These are phyloP conservation scores for Tupaia tana DNA, from an alignment of 2,113 vertebrate genomes.

Conservation along the genomic window DNA sequence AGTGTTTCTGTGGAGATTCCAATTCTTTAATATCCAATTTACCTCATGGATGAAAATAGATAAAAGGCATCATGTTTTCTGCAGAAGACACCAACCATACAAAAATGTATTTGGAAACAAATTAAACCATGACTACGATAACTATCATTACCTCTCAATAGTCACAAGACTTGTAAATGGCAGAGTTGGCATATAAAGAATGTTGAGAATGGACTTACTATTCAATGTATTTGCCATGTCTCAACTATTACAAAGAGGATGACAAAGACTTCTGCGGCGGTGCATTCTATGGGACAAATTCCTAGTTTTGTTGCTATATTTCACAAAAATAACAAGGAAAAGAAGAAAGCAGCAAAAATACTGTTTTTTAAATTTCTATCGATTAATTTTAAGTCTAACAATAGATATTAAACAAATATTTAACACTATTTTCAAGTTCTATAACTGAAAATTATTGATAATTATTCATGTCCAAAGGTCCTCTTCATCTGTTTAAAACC, in stretches of 20 bases:
- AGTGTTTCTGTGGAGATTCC: background rate
- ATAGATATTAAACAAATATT: background rate
- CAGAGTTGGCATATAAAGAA: background rate
- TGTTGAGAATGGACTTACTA: background rate
- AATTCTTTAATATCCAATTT: background rate
- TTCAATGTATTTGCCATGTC: background rate
- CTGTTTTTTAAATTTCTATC: background rate
- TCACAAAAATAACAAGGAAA: background rate
- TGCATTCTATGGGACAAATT: no score
- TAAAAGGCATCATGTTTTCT: background rate
- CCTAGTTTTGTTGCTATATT: background rate
- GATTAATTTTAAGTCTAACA: background rate
- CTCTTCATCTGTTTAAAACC: slow-evolving; percentile 1
- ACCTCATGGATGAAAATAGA: background rate
- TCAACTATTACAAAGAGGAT: background rate
- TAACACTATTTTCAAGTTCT: background rate
- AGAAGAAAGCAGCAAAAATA: background rate
- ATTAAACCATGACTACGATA: background rate
- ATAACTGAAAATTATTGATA: background rate
- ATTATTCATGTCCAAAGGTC: background rate
- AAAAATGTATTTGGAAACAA: background rate
- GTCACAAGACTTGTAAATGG: background rate
- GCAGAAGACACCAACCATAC: background rate
- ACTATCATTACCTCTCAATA: background rate
- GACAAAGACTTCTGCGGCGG: accelerated